Base-by-base conservation (phyloP, 2,113 vertebrate genomes). In the Myanophis thanlyinensis region DNA sequence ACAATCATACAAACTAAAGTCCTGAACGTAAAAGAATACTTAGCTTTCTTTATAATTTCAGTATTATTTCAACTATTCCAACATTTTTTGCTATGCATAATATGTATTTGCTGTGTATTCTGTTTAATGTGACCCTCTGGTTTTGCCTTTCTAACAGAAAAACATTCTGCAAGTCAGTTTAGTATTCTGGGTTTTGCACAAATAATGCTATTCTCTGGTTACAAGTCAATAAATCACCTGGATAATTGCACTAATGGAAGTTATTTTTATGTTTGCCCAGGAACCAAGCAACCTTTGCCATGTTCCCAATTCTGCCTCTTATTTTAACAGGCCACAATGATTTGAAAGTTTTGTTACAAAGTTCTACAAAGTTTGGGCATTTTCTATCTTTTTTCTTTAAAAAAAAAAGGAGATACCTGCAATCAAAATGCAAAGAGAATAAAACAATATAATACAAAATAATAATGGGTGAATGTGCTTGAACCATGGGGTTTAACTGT, bases 341-440 rank as follows among this genome's bases (percentile, higher is more conserved):
- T 23, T 54, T 94, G 89, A 93, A 93, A 93, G 18, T 46, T 4
- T 94, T 91, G 35, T 2, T 30, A 62, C 53, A n/a, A n/a, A n/a
- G n/a, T 62, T 85, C 93, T 93, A 9, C 90, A 87, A 88, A 73
- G 46, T 40, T 52, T 67, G 44, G n/a, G 46, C 12, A 35, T 49
- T 40, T 46, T 4, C 20, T 0, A 30, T 51, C 44, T 27, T 48
- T 8, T 93, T 93, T 85, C 53, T 23, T 53, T 53, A 15, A 53
- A n/a, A 15, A 67, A 67, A 93, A 93, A 93, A n/a, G n/a, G 0
- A 46, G 47, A 92, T 85, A 91, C 10, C 54, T 85, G 46, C 15
- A 52, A 89, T 35, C 90, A 92, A 89, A 95, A 91, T 94, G 80
- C 18, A 93, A 94, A 95, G 86, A 86, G 88, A 4, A 11, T 52